phyloP scores from a whole-genome alignment of 2,113 vertebrate species.

The Rhinoderma darwinii region DNA sequence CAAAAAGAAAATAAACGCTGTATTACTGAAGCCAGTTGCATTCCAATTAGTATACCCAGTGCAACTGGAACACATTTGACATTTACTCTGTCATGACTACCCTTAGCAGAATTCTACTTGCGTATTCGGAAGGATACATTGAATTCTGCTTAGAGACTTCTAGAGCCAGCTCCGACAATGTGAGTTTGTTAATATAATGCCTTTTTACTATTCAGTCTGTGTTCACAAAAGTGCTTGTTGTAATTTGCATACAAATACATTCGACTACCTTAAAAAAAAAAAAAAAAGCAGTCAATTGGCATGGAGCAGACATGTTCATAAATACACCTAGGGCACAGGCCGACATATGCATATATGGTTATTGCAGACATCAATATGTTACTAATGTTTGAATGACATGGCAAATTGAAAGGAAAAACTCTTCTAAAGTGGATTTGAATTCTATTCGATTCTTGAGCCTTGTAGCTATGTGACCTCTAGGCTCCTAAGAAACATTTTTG shows the following conservation, averaged over 20 bases:
- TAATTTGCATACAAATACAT: slow-evolving; percentile 56
- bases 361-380: slow-evolving; percentile 48
- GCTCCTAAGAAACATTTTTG: not conserved
- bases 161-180: slow-evolving; percentile 22
- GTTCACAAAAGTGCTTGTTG: slow-evolving; percentile 38
- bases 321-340: slow-evolving; percentile 34
- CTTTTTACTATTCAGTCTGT: slow-evolving; percentile 39
- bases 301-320: slow-evolving; percentile 49
- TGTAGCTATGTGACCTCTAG: slow-evolving; percentile 25
- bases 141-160: slow-evolving; percentile 45
- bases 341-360: slow-evolving; percentile 50
- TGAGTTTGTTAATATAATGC: slow-evolving; percentile 36
- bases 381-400: slow-evolving; percentile 35
- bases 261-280: slow-evolving; percentile 17
- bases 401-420: slow-evolving; percentile 32
- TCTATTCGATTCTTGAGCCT: no score
- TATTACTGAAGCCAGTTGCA: slow-evolving; percentile 30
- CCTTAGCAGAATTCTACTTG: slow-evolving; percentile 36
- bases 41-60: slow-evolving; percentile 46
- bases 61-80: slow-evolving; percentile 45
- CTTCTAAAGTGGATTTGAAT: not conserved
- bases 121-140: slow-evolving; percentile 34
- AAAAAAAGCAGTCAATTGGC: slow-evolving; percentile 40
- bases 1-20: slow-evolving; percentile 46
- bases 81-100: slow-evolving; percentile 39